Base-by-base conservation (phyloP, 1,140 invertebrate genomes). In the Lineus longissimus region DNA sequence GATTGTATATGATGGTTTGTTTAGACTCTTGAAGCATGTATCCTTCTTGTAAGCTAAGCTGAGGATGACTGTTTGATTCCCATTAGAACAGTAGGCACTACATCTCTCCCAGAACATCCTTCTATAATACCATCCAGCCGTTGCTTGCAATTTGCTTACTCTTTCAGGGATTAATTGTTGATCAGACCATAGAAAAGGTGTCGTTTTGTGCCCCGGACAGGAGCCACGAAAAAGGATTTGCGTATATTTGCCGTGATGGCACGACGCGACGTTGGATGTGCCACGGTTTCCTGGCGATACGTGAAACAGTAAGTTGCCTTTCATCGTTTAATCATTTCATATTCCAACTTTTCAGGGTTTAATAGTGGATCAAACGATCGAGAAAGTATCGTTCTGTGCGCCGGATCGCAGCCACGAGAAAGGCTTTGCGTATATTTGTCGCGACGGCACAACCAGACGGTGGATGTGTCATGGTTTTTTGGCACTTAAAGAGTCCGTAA, bases 401-500 rank as follows among this genome's bases (percentile, higher is more conserved):
- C 97, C 97, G 0, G 97, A 99, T 83, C 87, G 96, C 62, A 97
- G 98, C 80, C 93, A 98, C 76, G 95, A 98, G 71, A 91, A 94
- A 69, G 97, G 97, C 13, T 99, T 99, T 82, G 93, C 93, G 61
- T 97, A 92, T 77, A 93, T 94, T 69, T 93, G 93, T 76, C 86
- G 89, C 71, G 91, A 92, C 79, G 91, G 88, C 7, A 91, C 89
- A 13, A 93, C 82, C 1, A 83, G 90, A 55, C 88, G 97, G 19
- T 99, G 97, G 97, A 98, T 99, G 94, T 99, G 97, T 76, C 97
- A 99, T 84, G 97, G 95, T 55, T 99, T 99, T 81, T 84, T 98
- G 62, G 94, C 97, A 11, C 85, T 91, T 33, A 92, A 96, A 82
- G 97, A 99, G 80, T 92, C 94, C 69, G 89, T 91, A 83, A 76